Conservation (phyloP, 2,888 invertebrate species). For the Penaeus monodon region DNA sequence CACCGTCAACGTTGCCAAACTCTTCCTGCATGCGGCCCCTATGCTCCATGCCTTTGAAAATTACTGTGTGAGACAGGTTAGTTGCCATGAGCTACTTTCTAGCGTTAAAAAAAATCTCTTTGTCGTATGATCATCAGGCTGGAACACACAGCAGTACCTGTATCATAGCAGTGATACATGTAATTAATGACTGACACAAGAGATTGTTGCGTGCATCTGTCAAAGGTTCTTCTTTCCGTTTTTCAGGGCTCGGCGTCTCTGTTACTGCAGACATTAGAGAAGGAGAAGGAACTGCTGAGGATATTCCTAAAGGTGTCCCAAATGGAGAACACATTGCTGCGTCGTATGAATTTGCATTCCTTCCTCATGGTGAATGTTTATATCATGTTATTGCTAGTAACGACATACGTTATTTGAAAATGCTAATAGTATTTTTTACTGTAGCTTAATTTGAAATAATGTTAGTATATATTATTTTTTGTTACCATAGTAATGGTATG, state of each 20-base stretch:
- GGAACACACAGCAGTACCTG: no score
- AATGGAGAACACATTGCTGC: conserved; percentile 92
- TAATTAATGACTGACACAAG: no score
- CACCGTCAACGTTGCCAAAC: conserved; percentile 90
- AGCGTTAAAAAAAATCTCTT: no score
- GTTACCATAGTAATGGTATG: no score
- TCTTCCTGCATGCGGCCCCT: conserved; percentile 89
- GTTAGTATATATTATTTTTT: no score
- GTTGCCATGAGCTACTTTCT: conserved; percentile 19
- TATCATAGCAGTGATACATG: no score
- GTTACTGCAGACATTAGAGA: conserved; percentile 88
- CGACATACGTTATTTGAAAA: not conserved
- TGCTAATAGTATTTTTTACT: no score
- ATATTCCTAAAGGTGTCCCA: conserved; percentile 96
- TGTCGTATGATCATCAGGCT: not conserved
- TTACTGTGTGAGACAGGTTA: conserved; percentile 87
- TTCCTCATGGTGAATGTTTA: conserved; percentile 87
- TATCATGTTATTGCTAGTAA: not conserved
- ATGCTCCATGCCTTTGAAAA: conserved; percentile 96
- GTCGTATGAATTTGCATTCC: conserved; percentile 96
- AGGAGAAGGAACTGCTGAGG: conserved; percentile 92
- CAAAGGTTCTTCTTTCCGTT: not conserved
- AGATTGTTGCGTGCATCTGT: not conserved
- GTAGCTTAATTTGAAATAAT: no score
- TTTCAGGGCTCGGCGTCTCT: conserved; percentile 86